phyloP scores from a whole-genome alignment of 2,888 invertebrate genomes.

The Heteromyza rotundicornis region DNA sequence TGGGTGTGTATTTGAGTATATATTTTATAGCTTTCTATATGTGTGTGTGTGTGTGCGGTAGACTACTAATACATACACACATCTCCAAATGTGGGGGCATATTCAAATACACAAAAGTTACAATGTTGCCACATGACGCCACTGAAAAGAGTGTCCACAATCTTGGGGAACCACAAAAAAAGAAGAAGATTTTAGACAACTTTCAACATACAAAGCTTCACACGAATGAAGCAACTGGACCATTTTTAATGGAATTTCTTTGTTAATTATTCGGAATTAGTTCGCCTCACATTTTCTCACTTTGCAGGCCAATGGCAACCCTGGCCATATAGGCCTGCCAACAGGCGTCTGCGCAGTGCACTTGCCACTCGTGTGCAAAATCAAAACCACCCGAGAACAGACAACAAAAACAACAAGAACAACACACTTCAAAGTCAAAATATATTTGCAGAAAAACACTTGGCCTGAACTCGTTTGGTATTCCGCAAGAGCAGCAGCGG shows the following conservation, averaged over 20 bases:
- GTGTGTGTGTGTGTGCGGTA: background rate
- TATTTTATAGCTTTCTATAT: slow-evolving; percentile 6
- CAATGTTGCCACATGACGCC: background rate
- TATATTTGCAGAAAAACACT: no score
- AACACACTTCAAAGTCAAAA: background rate
- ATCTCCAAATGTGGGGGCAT: background rate
- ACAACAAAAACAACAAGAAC: background rate
- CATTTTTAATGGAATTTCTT: no score
- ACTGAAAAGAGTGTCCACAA: background rate
- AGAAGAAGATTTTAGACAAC: no score
- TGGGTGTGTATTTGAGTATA: slow-evolving; percentile 25
- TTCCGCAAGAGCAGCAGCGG: background rate
- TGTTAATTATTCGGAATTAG: no score
- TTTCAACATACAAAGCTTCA: no score
- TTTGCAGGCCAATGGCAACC: background rate
- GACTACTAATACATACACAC: background rate
- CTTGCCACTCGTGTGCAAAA: background rate
- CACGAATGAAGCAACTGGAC: no score
- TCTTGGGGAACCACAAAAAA: no score
- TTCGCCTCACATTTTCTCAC: background rate
- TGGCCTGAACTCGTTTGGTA: background rate
- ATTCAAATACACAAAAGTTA: background rate
- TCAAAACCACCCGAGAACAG: no score
- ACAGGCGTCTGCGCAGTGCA: background rate
- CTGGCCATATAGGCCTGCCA: background rate